Conservation (phyloP, 2,797 vertebrate genomes). For the Pseudochirops corinnae region DNA sequence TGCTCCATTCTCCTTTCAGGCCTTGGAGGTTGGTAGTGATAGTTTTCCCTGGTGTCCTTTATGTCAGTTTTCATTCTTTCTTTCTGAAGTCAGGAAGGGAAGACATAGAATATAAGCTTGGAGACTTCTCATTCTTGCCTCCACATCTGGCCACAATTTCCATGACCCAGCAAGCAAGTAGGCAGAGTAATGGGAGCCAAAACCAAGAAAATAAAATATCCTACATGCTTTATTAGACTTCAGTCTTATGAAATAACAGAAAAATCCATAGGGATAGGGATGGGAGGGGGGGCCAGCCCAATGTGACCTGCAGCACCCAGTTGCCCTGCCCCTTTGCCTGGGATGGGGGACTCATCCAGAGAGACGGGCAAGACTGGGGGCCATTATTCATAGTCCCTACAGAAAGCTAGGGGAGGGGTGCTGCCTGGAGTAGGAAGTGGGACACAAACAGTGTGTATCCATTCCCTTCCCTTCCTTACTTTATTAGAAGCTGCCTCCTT, state of each 20-base stretch:
- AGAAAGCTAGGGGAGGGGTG: conserved; percentile 68
- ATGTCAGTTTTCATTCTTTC: not conserved
- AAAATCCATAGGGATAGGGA: conserved; percentile 72
- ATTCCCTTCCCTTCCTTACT: not conserved
- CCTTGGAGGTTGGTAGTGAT: not conserved
- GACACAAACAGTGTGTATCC: not conserved
- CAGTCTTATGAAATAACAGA: conserved; percentile 84
- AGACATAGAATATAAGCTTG: not conserved
- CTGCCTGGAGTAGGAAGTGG: conserved; percentile 76
- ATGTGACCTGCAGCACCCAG: conserved; percentile 66
- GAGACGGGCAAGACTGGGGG: conserved; percentile 61
- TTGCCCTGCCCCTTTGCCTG: conserved; percentile 61
- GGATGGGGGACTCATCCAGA: conserved; percentile 67
- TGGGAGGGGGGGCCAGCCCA: conserved; percentile 12
- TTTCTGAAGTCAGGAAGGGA: not conserved
- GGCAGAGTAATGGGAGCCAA: conserved; percentile 60
- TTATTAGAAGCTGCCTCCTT: not conserved
- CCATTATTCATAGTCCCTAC: conserved; percentile 78
- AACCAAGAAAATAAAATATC: conserved; percentile 80
- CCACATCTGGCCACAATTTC: not conserved
- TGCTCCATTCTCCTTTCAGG: not conserved
- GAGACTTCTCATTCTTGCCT: not conserved
- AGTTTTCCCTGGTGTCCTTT: not conserved
- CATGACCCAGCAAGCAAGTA: not conserved
- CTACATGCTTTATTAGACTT: conserved; percentile 89